phyloP scores from a whole-genome alignment of 2,888 invertebrate species.

The Perizoma affinitatum region DNA sequence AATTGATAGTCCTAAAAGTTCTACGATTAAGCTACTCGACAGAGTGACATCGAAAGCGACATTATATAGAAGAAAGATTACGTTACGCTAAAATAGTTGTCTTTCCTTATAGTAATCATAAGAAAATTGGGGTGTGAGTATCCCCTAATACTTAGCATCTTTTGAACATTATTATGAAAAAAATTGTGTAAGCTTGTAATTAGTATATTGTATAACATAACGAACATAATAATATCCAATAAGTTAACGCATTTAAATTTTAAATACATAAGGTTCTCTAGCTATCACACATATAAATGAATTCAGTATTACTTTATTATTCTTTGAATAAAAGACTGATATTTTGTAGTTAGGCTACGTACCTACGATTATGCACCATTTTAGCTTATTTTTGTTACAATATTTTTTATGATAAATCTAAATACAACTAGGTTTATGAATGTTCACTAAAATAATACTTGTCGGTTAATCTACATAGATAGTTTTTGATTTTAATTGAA shows the following conservation, averaged over 20 bases:
- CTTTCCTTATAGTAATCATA: constrained; percentile 80
- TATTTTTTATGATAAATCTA: background rate
- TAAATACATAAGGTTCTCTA: too few relatives aligned
- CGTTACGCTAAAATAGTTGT: constrained; percentile 68
- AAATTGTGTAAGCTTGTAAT: background rate
- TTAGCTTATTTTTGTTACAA: constrained; percentile 36
- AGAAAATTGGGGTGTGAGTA: constrained; percentile 67
- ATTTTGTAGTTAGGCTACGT: constrained; percentile 27
- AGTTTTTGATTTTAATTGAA: too few relatives aligned
- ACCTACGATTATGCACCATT: constrained; percentile 45
- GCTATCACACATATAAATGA: too few relatives aligned
- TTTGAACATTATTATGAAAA: constrained; percentile 2
- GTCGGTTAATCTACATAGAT: too few relatives aligned
- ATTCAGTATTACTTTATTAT: constrained; percentile 1
- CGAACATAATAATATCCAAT: background rate
- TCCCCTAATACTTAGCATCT: constrained; percentile 46
- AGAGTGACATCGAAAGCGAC: constrained; percentile 77
- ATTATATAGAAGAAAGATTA: constrained; percentile 68
- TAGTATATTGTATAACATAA: background rate
- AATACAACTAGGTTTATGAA: too few relatives aligned
- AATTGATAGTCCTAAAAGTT: constrained; percentile 23
- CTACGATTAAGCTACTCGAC: constrained; percentile 48
- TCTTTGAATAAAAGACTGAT: constrained; percentile 27
- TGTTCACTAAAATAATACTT: too few relatives aligned
- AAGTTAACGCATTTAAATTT: too few relatives aligned